phyloP scores from a whole-genome alignment of 2,888 invertebrate species.

The Myopa testacea region DNA sequence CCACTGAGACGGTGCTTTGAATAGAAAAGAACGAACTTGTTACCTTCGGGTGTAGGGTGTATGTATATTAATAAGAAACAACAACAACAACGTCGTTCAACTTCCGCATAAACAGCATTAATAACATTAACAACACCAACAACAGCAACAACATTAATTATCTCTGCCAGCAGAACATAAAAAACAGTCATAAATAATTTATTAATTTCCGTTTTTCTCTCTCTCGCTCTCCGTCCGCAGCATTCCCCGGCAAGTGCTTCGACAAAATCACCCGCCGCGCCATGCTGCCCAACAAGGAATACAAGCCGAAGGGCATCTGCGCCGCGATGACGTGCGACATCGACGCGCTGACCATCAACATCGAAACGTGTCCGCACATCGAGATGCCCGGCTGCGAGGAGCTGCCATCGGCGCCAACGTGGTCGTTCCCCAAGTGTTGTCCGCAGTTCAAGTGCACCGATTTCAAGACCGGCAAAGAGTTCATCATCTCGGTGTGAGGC shows the following conservation, averaged over 20 bases:
- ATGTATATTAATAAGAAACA: too few relatives aligned
- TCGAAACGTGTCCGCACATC: conserved; percentile 66
- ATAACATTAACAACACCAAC: neutral
- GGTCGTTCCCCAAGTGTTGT: conserved; percentile 67
- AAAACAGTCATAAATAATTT: conserved; percentile 32
- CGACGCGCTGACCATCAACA: conserved; percentile 60
- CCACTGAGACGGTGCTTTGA: too few relatives aligned
- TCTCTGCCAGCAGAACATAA: too few relatives aligned
- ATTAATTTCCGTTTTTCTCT: conserved; percentile 47
- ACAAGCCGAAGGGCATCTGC: conserved; percentile 67
- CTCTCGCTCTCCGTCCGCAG: conserved; percentile 52
- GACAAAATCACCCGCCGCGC: conserved; percentile 64
- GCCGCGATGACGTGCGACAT: conserved; percentile 66
- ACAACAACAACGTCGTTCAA: neutral
- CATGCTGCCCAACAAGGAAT: conserved; percentile 66
- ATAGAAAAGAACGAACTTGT: too few relatives aligned
- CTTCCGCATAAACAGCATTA: conserved; percentile 36
- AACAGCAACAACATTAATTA: neutral
- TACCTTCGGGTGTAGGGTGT: too few relatives aligned
- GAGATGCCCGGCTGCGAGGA: conserved; percentile 67
- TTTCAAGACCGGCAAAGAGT: conserved; percentile 65
- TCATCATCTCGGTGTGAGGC: conserved; percentile 60
- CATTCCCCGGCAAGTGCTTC: conserved; percentile 66
- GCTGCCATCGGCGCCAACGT: conserved; percentile 62
- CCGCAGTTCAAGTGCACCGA: conserved; percentile 66